Conservation (phyloP, 2,113 vertebrate species). For the Cavia aperea region DNA sequence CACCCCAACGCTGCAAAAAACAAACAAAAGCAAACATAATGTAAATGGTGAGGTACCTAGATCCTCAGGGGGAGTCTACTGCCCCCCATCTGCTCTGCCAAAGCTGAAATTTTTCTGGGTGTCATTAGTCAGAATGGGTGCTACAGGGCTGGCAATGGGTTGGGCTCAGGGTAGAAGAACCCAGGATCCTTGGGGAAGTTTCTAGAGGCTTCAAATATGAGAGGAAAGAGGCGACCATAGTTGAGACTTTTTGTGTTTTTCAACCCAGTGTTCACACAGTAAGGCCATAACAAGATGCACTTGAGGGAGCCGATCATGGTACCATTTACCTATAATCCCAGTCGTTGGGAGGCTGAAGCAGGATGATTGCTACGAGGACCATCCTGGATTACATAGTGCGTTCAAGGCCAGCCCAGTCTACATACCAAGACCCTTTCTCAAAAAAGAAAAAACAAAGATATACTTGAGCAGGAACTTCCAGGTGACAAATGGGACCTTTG, state of each 20-base stretch:
- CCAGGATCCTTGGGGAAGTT: background rate
- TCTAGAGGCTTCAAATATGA: background rate
- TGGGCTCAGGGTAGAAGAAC: background rate
- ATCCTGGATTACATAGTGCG: background rate
- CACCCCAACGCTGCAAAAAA: background rate
- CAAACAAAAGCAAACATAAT: background rate
- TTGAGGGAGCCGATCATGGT: background rate
- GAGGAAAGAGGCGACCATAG: background rate
- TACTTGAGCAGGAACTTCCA: background rate
- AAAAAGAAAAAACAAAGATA: background rate
- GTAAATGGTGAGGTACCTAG: background rate
- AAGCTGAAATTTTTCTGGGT: conserved; percentile 25
- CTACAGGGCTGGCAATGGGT: background rate
- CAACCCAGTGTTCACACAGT: background rate
- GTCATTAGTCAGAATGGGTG: conserved; percentile 1
- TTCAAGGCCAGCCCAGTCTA: too few relatives aligned
- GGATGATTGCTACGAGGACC: background rate
- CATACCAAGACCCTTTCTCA: too few relatives aligned
- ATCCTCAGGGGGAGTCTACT: background rate
- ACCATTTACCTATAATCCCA: background rate
- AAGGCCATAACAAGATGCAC: background rate
- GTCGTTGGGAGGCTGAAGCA: background rate
- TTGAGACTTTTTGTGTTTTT: background rate
- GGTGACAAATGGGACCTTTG: background rate
- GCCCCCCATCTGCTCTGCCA: background rate